These are phyloP conservation scores for Chrysaora quinquecirrha DNA, from an alignment of 30 jellyfish, hydroid and myxozoan species.

Conservation along the genomic window DNA sequence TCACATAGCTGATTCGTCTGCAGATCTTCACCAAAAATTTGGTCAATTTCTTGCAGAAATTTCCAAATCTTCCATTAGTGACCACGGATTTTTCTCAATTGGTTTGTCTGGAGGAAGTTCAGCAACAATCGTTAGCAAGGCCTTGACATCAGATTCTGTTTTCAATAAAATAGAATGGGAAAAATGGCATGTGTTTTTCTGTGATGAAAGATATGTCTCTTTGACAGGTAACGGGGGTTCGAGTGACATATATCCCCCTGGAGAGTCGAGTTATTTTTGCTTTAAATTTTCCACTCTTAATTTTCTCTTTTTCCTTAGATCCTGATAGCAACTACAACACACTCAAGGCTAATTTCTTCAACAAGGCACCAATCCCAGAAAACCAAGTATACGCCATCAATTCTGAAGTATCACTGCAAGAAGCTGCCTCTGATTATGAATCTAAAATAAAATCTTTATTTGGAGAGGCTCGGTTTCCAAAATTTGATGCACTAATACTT, in stretches of 20 bases:
- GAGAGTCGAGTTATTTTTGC: not conserved
- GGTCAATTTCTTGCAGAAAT: conserved; percentile 45
- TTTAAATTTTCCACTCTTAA: not conserved
- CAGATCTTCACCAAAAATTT: conserved; percentile 4
- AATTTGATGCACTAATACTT: conserved; percentile 80
- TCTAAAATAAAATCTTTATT: conserved; percentile 53
- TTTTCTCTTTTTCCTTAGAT: conserved; percentile 27
- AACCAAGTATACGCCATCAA: conserved; percentile 61
- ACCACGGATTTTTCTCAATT: conserved; percentile 81
- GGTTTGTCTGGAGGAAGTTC: conserved; percentile 98
- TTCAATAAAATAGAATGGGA: conserved; percentile 53
- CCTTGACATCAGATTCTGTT: conserved; percentile 21
- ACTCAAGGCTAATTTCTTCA: conserved; percentile 59
- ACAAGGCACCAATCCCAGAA: conserved; percentile 62
- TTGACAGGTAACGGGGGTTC: conserved; percentile 38
- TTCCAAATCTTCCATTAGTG: conserved; percentile 52
- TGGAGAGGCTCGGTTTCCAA: conserved; percentile 59
- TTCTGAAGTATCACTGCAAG: conserved; percentile 26
- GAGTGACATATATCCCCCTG: conserved; percentile 5
- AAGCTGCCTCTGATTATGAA: conserved; percentile 83
- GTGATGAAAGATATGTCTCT: conserved; percentile 88
- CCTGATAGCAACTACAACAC: conserved; percentile 91
- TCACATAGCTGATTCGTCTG: not conserved
- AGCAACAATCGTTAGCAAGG: conserved; percentile 78
- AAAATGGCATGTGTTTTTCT: conserved; percentile 84